A percentile compares a stretch with the other conserved stretches of the same genome.
These are phyloP conservation scores for Melanargia galathea DNA, from an alignment of 2,888 invertebrate genomes.

Conservation along the genomic window DNA sequence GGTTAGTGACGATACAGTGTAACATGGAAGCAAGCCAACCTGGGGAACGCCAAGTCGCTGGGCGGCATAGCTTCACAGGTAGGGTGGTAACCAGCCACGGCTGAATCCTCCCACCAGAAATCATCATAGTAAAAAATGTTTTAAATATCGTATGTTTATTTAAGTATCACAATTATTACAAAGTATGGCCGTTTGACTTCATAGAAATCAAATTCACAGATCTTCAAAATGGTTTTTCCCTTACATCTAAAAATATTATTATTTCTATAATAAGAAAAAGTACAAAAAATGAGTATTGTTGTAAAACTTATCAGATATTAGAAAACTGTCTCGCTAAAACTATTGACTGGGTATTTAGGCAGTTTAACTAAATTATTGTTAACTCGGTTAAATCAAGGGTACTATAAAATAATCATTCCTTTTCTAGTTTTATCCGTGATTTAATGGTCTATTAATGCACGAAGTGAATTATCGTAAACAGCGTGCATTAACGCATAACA, in stretches of 20 bases:
- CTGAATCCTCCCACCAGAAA: too few species aligned
- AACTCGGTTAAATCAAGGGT: neutral
- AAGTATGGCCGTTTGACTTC: conserved; percentile 28
- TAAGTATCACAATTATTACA: conserved; percentile 20
- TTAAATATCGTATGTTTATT: conserved; percentile 14
- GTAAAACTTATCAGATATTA: neutral
- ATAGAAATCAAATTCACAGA: conserved; percentile 30
- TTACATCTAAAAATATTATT: neutral
- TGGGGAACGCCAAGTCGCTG: neutral
- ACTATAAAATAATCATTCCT: neutral
- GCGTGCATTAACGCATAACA: too few species aligned
- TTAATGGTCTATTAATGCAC: too few species aligned
- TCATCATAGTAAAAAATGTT: neutral
- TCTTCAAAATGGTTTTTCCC: neutral
- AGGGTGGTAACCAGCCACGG: too few species aligned
- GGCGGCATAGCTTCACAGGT: too few species aligned
- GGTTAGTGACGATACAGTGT: too few species aligned
- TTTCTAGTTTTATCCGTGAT: neutral
- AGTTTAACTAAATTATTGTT: neutral
- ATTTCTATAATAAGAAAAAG: neutral
- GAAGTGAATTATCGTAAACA: too few species aligned
- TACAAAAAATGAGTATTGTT: conserved; percentile 1
- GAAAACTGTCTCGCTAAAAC: neutral
- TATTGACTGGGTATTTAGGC: neutral
- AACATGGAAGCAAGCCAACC: too few species aligned